Evolutionary conservation across 2,888 invertebrate species (phyloP).

Genomic region (Leptinotarsa peninsularis): DNA sequence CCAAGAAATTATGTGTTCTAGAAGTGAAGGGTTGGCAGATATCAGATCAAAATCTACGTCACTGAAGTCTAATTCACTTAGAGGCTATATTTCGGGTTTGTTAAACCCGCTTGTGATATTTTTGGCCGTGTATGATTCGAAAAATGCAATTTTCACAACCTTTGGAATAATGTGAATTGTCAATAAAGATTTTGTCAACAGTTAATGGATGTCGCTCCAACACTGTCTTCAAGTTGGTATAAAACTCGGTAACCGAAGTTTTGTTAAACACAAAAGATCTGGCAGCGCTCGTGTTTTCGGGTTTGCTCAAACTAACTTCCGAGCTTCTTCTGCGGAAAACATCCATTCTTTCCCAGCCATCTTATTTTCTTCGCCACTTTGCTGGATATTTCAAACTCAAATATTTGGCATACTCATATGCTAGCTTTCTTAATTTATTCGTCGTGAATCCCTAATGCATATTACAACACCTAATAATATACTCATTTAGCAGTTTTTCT

Average conservation of each 20-base stretch:
- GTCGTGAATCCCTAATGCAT: constrained; percentile 26
- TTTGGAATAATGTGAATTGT: not conserved
- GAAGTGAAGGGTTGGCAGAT: not conserved
- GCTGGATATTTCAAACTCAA: not conserved
- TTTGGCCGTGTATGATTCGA: constrained; percentile 52
- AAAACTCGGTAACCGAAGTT: constrained; percentile 47
- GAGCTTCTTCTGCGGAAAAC: constrained; percentile 23
- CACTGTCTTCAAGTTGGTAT: constrained; percentile 42
- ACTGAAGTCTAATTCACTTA: constrained; percentile 44
- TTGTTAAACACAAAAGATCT: constrained; percentile 51
- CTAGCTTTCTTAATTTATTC: constrained; percentile 26
- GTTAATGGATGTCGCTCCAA: constrained; percentile 30
- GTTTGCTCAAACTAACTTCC: constrained; percentile 42
- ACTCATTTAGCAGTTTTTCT: constrained; percentile 33
- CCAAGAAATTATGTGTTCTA: constrained; percentile 3
- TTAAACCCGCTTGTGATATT: constrained; percentile 56
- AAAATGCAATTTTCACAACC: not conserved
- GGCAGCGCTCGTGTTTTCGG: constrained; percentile 46
- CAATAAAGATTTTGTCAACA: constrained; percentile 45
- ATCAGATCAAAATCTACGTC: not conserved
- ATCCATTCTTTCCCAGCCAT: constrained; percentile 1
- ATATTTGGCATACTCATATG: constrained; percentile 22
- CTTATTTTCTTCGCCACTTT: not conserved
- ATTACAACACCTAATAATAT: constrained; percentile 30
- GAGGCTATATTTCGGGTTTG: constrained; percentile 54